These are phyloP conservation scores for Cynodonichthys magdalenae DNA, from an alignment of 2,797 vertebrate genomes.

Conservation along the genomic window DNA sequence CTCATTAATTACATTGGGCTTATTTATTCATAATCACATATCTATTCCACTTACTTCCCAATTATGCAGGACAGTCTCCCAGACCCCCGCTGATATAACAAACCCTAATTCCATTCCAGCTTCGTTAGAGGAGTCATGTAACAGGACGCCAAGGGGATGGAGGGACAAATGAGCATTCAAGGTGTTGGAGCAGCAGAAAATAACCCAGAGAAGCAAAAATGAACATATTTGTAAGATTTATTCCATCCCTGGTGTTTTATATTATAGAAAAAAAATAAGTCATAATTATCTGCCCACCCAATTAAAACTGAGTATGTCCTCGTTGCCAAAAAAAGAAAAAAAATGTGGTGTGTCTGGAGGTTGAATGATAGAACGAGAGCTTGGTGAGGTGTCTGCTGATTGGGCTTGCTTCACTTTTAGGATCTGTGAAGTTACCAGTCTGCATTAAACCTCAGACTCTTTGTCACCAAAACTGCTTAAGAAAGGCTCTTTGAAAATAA, in stretches of 20 bases:
- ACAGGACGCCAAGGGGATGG: slow-evolving; percentile 45
- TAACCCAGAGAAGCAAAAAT: slow-evolving; percentile 15
- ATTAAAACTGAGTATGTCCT: neutral
- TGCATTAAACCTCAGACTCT: neutral
- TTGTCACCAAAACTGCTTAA: neutral
- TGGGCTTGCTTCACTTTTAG: neutral
- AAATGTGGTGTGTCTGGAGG: too few relatives aligned
- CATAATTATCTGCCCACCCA: neutral
- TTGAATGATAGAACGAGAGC: too few relatives aligned
- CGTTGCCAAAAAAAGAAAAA: neutral
- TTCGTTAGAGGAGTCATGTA: slow-evolving; percentile 66
- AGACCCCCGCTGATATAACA: slow-evolving; percentile 65
- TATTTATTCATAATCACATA: slow-evolving; percentile 80
- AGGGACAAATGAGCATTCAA: slow-evolving; percentile 52
- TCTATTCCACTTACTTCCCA: slow-evolving; percentile 73
- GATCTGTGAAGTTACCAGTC: neutral
- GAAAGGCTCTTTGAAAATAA: neutral
- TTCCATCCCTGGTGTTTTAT: too few relatives aligned
- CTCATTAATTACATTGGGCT: slow-evolving; percentile 78
- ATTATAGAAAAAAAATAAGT: neutral
- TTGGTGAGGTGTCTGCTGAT: neutral
- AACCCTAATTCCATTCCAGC: slow-evolving; percentile 66
- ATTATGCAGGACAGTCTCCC: slow-evolving; percentile 75
- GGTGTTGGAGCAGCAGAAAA: slow-evolving; percentile 36
- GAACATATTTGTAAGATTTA: neutral